A percentile compares a stretch with the other conserved stretches of the same genome.
Conservation (phyloP, 1,140 invertebrate species). For the Pantala flavescens region DNA sequence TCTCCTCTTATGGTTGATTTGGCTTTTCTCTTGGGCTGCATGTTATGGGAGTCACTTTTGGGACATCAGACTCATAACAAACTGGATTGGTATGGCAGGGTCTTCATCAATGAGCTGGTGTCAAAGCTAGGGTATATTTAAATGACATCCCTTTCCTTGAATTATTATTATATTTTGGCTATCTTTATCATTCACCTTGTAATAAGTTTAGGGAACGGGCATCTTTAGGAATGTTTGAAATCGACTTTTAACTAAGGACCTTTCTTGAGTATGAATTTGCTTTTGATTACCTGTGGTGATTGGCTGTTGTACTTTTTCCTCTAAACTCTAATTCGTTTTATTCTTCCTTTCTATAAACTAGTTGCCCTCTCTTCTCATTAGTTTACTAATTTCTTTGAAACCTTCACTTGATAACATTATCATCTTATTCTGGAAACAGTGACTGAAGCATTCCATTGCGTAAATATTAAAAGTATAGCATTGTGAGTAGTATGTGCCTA, state of each 20-base stretch:
- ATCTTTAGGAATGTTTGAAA: not conserved
- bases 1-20: not conserved
- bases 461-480: not conserved
- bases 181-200: not conserved
- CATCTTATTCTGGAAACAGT: not conserved
- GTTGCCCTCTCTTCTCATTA: not conserved
- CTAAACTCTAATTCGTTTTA: not conserved
- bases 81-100: not conserved
- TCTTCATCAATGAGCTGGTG: not conserved
- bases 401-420: not conserved
- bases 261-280: not conserved
- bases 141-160: not conserved
- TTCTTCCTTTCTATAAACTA: not conserved
- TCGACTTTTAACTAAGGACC: not conserved
- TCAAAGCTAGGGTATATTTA: constrained; percentile 6
- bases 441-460: constrained; percentile 4
- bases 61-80: constrained; percentile 2
- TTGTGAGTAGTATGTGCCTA: not conserved
- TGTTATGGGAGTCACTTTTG: not conserved
- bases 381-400: not conserved
- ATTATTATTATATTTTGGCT: not conserved
- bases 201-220: not conserved
- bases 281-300: not conserved
- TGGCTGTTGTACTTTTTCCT: not conserved
- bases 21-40: constrained; percentile 7